phyloP scores from a whole-genome alignment of 2,888 invertebrate species.

The Apomyelois bistriatella region DNA sequence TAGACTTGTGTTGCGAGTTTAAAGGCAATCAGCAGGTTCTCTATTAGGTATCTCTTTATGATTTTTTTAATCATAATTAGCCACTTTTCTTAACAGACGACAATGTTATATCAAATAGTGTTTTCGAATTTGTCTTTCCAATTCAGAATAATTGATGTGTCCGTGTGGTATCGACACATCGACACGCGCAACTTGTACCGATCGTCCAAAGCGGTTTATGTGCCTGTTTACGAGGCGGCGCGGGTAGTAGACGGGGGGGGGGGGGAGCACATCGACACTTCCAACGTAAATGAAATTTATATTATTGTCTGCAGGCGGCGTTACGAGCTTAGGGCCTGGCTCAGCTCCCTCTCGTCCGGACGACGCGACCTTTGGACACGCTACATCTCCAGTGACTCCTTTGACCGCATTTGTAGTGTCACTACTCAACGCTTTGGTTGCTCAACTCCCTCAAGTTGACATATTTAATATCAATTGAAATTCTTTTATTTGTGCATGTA shows the following conservation, averaged over 20 bases:
- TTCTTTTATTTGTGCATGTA: no score
- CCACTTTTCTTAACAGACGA: no score
- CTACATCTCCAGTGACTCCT: neutral
- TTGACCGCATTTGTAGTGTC: neutral
- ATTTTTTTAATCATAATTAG: no score
- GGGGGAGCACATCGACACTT: neutral
- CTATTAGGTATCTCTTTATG: no score
- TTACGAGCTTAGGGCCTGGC: neutral
- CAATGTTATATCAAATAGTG: no score
- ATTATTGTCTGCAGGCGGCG: slow-evolving; percentile 5
- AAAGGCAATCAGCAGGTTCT: no score
- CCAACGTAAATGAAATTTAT: slow-evolving; percentile 9
- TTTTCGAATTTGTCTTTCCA: neutral
- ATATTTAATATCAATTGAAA: no score
- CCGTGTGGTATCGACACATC: neutral
- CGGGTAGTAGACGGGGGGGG: neutral
- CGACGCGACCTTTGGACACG: neutral
- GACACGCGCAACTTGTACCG: neutral
- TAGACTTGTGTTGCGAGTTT: no score
- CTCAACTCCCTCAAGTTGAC: no score
- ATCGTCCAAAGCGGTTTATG: slow-evolving; percentile 5
- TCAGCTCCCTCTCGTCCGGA: neutral
- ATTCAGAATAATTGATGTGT: neutral
- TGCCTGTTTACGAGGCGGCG: slow-evolving; percentile 6
- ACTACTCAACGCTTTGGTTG: no score